Evolutionary conservation across 2,113 vertebrate genomes (phyloP), one percentile per base, ranked within the genome.

Genomic region (Glareola pratincola): DNA sequence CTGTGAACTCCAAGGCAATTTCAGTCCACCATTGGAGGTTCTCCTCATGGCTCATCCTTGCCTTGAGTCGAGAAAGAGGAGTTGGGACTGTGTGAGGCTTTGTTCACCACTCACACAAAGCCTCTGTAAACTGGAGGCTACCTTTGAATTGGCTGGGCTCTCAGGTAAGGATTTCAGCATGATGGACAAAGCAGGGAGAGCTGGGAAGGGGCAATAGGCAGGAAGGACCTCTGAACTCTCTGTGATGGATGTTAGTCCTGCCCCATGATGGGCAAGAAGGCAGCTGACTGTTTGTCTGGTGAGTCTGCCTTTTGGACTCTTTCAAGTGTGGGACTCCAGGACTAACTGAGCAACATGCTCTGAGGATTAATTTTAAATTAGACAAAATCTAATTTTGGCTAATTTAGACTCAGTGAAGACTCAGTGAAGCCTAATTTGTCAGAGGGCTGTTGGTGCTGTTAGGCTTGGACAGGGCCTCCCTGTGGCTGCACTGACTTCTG

Each of bases 331-430:
- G 23, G 32, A 13, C 27, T 71, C 19, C 21, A 27, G 29, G 41
- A 41, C 41, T 82, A 32, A 45, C 56, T 74, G 54, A 62, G 24
- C 62, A 63, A 12, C 0, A 0, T 16, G 39, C 30, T 85, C 37
- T 37, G 32, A 84, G 72, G 50, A 90, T 95, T 95, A 51, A 63
- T 92, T 90, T 88, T 75, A 73, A 85, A 85, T 92, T 74, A 83
- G 15, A 50, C 68, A 17, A 94, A 85, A 30, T 41, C 21, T n/a
- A 57, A 78, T 96, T n/a, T n/a, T n/a, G n/a, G n/a, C n/a, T n/a
- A n/a, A n/a, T n/a, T n/a, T n/a, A n/a, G 85, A 84, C 51, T 62
- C 41, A 54, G 41, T 45, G 72, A 64, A n/a, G 85, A 84, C 51
- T 62, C 41, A 54, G 41, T 45, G 72, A 64, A 83, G 57, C 47